Evolutionary conservation across 2,113 vertebrate species (phyloP).

Genomic region (Hydropotes inermis): DNA sequence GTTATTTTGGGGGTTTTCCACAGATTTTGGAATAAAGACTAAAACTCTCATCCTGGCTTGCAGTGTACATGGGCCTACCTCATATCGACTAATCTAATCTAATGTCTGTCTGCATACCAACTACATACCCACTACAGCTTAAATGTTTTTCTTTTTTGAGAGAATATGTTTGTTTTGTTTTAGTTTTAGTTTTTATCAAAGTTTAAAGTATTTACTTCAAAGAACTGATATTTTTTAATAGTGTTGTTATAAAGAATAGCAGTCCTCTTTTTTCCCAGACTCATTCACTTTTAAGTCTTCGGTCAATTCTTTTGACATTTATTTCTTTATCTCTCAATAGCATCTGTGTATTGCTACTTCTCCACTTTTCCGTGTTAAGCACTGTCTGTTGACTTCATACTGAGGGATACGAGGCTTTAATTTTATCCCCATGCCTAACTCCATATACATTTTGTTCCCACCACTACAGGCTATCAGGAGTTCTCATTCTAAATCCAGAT

Average conservation of each 20-base stretch:
- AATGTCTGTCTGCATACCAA: not conserved
- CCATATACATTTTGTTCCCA: not conserved
- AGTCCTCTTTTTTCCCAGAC: not conserved
- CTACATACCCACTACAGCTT: not conserved
- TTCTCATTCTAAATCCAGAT: not conserved
- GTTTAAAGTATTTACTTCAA: not conserved
- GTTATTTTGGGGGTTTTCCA: conserved; percentile 23
- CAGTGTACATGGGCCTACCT: not conserved
- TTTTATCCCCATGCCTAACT: not conserved
- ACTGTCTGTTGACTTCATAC: not conserved
- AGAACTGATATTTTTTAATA: not conserved
- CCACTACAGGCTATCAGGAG: not conserved
- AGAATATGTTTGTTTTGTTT: not conserved
- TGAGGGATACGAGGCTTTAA: not conserved
- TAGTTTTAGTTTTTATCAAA: not conserved
- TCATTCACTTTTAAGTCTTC: not conserved
- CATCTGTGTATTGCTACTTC: not conserved
- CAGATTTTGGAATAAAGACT: conserved; percentile 15
- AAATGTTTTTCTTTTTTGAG: not conserved
- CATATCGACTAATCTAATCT: not conserved
- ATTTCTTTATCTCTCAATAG: not conserved
- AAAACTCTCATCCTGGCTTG: not conserved
- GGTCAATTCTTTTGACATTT: not conserved
- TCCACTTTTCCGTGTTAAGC: not conserved
- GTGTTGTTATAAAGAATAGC: not conserved